A percentile compares a stretch with the other conserved stretches of the same genome.
These are phyloP conservation scores for Dryomyza anilis DNA, from an alignment of 2,888 invertebrate species.

Conservation along the genomic window DNA sequence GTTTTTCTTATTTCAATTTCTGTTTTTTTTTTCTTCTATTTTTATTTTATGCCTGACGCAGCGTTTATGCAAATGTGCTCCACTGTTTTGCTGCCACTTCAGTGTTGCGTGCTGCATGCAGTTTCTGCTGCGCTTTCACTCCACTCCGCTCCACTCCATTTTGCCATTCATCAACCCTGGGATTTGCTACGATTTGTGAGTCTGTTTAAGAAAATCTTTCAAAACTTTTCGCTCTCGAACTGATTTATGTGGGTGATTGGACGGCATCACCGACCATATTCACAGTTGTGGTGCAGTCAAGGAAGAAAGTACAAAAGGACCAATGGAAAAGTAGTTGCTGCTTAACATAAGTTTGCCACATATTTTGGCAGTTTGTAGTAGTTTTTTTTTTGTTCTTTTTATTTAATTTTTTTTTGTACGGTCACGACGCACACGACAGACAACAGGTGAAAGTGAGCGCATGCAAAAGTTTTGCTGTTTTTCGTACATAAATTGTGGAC, in stretches of 20 bases:
- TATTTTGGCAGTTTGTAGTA: neutral
- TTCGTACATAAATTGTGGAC: neutral
- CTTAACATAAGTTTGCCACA: conserved; percentile 16
- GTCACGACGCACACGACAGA: neutral
- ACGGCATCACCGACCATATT: neutral
- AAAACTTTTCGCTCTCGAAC: conserved; percentile 21
- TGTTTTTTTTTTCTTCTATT: neutral
- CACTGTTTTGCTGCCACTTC: neutral
- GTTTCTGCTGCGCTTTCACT: neutral
- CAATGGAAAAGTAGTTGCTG: neutral
- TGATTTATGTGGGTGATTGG: conserved; percentile 23
- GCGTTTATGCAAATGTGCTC: conserved; percentile 22
- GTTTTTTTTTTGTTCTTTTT: neutral
- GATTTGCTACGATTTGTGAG: conserved; percentile 27
- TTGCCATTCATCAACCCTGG: conserved; percentile 14
- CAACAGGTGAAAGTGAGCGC: conserved; percentile 25
- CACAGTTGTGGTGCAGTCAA: too few species aligned
- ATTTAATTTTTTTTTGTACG: too few species aligned
- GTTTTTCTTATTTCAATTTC: neutral
- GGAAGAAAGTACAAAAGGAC: too few species aligned
- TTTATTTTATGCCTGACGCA: conserved; percentile 2
- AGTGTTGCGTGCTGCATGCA: too few species aligned
- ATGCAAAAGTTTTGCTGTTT: conserved; percentile 7
- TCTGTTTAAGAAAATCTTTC: conserved; percentile 18
- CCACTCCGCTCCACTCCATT: neutral